Base-by-base conservation (phyloP, 2,797 vertebrate species). In the Spondyliosoma cantharus region DNA sequence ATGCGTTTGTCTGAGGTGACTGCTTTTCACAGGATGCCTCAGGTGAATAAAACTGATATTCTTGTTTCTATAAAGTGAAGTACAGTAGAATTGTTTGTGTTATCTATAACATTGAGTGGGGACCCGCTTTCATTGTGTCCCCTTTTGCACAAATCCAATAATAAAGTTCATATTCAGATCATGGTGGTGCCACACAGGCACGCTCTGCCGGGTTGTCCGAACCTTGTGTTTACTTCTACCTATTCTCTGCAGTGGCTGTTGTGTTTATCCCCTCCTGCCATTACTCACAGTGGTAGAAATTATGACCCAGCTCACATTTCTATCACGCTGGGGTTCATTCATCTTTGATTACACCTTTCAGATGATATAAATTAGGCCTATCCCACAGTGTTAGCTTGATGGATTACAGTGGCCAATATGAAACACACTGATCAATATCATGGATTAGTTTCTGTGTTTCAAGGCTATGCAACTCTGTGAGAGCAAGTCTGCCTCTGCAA, bases 311-410 rank as follows among this genome's bases (percentile, higher is more conserved):
- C 32, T 70, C 91, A 91, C 94, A 94, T 93, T 94, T 93, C 93
- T 93, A 91, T 93, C 91, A 93, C 32, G 78, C 87, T 76, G 86
- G 70, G 92, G 92, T 92, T 94, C 94, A 94, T 94, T 93, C 87
- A 90, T 94, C 91, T 94, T 94, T 94, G 93, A 94, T 95, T 93
- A 93, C 92, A 94, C 92, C 93, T 94, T 93, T 95, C 92, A 93
- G 83, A 91, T 92, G 90, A 94, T 93, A 94, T 94, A 94, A 94
- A 95, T 94, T 93, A 93, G 92, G 85, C 91, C 93, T 93, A 90
- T 94, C 90, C 91, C 91, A 80, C 87, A 78, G 86, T 92, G 89
- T 88, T 91, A 85, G 88, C 89, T 85, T 94, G 93, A 94, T 95
- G 93, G 93, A 95, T 94, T 92, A 88, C 92, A 82, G 87, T 88